These are phyloP conservation scores for Phymatocera aterrima DNA, from an alignment of 2,888 invertebrate species.

Conservation along the genomic window DNA sequence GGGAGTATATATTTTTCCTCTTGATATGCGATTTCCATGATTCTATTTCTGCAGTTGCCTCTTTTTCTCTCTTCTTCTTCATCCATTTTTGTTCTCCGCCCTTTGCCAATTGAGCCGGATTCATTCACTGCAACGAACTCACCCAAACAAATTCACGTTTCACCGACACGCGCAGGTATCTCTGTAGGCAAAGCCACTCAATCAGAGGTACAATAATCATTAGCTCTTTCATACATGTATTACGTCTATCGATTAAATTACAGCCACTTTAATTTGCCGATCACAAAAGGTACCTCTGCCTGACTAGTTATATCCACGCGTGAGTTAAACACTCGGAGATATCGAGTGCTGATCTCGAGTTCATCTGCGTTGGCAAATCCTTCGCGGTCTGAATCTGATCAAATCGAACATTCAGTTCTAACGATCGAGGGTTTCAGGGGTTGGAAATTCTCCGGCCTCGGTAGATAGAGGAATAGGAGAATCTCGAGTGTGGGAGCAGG, in stretches of 20 bases:
- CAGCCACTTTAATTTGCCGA: neutral
- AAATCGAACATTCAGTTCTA: neutral
- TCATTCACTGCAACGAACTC: slow-evolving; percentile 15
- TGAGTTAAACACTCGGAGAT: neutral
- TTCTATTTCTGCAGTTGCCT: neutral
- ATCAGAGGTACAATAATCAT: neutral
- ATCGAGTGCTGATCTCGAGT: slow-evolving; percentile 21
- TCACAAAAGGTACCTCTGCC: neutral
- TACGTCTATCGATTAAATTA: slow-evolving; percentile 7
- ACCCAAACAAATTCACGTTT: neutral
- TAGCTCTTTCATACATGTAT: too few species aligned
- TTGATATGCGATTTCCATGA: slow-evolving; percentile 5
- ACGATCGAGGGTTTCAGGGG: neutral
- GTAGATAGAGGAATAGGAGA: neutral
- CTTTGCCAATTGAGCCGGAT: neutral
- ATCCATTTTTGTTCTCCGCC: neutral
- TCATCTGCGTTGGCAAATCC: slow-evolving; percentile 30
- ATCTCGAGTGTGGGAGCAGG: neutral
- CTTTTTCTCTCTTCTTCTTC: neutral
- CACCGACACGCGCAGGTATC: neutral
- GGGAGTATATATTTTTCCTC: neutral
- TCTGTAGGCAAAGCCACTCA: neutral
- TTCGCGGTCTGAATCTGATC: slow-evolving; percentile 20
- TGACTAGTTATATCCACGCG: neutral
- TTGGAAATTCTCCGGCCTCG: neutral